phyloP scores from a whole-genome alignment of 2,113 vertebrate species.

The Ceyx melanurus region DNA sequence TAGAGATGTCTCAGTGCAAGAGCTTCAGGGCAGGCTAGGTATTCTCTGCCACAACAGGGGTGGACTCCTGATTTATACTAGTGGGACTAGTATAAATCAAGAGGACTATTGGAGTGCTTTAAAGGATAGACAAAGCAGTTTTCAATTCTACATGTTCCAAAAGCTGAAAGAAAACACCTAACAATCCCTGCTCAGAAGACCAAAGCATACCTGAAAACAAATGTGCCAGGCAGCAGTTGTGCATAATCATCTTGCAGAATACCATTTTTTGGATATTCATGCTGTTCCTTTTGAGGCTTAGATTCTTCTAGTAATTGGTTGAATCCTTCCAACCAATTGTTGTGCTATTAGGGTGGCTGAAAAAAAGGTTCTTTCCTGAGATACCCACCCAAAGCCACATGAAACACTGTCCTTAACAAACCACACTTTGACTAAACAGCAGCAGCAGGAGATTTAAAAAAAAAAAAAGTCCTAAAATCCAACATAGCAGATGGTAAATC shows the following conservation, averaged over 20 bases:
- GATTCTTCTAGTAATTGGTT: background rate
- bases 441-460: background rate
- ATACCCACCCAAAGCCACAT: background rate
- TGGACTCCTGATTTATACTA: background rate
- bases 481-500: constrained; percentile 55
- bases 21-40: background rate
- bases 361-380: background rate
- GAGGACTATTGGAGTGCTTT: background rate
- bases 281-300: background rate
- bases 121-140: background rate
- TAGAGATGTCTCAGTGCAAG: background rate
- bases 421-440: background rate
- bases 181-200: background rate
- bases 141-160: background rate
- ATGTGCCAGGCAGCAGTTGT: background rate
- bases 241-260: background rate
- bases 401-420: background rate
- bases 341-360: background rate
- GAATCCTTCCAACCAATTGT: background rate
- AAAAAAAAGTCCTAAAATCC: constrained; percentile 34
- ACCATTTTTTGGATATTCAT: background rate
- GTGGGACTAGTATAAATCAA: background rate
- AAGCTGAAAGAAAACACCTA: background rate
- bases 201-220: background rate
- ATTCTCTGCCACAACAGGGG: background rate